These are phyloP conservation scores for Drosophila imparisetae DNA, from an alignment of 2,888 invertebrate species.

Conservation along the genomic window DNA sequence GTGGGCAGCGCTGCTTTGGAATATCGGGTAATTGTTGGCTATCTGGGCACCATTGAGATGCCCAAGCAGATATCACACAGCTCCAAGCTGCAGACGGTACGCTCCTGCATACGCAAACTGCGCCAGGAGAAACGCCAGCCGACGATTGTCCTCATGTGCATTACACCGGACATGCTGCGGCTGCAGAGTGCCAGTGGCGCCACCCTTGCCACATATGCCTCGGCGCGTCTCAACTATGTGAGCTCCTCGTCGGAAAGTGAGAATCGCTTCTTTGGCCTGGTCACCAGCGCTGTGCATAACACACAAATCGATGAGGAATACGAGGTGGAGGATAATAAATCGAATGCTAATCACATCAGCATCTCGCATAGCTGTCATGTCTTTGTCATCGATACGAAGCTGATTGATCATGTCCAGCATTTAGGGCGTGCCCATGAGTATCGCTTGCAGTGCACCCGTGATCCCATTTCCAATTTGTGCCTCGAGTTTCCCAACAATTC, in stretches of 20 bases:
- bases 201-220: slow-evolving; percentile 93
- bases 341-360: slow-evolving; percentile 83
- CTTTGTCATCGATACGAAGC: slow-evolving; percentile 95
- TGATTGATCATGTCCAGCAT: slow-evolving; percentile 93
- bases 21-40: slow-evolving; percentile 95
- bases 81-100: slow-evolving; percentile 91
- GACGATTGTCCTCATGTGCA: slow-evolving; percentile 93
- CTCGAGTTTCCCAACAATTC: slow-evolving; percentile 96
- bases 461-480: slow-evolving; percentile 91
- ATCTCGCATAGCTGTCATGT: slow-evolving; percentile 97
- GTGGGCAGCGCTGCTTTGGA: slow-evolving; percentile 86
- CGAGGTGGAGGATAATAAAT: slow-evolving; percentile 59
- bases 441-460: slow-evolving; percentile 93
- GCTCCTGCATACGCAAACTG: slow-evolving; percentile 94
- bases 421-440: slow-evolving; percentile 92
- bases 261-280: slow-evolving; percentile 95
- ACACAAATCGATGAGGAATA: slow-evolving; percentile 83
- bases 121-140: slow-evolving; percentile 95
- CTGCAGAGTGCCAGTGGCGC: slow-evolving; percentile 92
- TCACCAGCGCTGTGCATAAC: slow-evolving; percentile 91
- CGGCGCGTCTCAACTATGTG: slow-evolving; percentile 93
- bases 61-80: slow-evolving; percentile 92
- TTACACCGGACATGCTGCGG: slow-evolving; percentile 91
- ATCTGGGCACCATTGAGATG: slow-evolving; percentile 98
- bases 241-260: slow-evolving; percentile 96